Conservation (phyloP, 2,888 invertebrate species). For the Sericinus montela region DNA sequence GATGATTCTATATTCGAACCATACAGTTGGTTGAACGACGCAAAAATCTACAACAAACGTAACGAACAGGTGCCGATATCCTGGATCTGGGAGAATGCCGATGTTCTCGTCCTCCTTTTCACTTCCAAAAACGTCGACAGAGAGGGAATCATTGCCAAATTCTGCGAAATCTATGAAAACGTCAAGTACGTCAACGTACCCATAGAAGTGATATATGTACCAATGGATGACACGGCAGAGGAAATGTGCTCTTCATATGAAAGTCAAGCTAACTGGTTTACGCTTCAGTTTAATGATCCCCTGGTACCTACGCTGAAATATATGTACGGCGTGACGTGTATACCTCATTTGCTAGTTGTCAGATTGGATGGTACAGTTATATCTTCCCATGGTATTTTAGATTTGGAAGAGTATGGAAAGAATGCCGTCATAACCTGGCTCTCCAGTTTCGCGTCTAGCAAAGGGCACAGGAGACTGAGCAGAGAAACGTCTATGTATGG, state of each 20-base stretch:
- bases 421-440: slow-evolving; percentile 64
- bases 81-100: slow-evolving; percentile 52
- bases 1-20: slow-evolving; percentile 21
- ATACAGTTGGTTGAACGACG: slow-evolving; percentile 49
- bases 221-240: slow-evolving; percentile 47
- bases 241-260: slow-evolving; percentile 33
- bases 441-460: slow-evolving; percentile 31
- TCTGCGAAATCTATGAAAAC: slow-evolving; percentile 57
- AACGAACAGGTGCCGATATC: slow-evolving; percentile 31
- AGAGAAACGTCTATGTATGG: slow-evolving; percentile 51
- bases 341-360: slow-evolving; percentile 50
- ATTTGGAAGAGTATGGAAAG: slow-evolving; percentile 54
- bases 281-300: slow-evolving; percentile 47
- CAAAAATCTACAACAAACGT: slow-evolving; percentile 47
- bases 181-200: slow-evolving; percentile 51
- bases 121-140: slow-evolving; percentile 46
- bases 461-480: slow-evolving; percentile 37
- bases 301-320: slow-evolving; percentile 33
- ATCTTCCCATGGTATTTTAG: slow-evolving; percentile 48
- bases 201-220: slow-evolving; percentile 61
- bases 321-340: slow-evolving; percentile 48
- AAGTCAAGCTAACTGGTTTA: slow-evolving; percentile 68
- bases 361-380: slow-evolving; percentile 47
- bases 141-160: slow-evolving; percentile 46
- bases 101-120: slow-evolving; percentile 52